These are phyloP conservation scores for Hippocampus abdominalis DNA, from an alignment of 2,113 vertebrate genomes.

Conservation along the genomic window DNA sequence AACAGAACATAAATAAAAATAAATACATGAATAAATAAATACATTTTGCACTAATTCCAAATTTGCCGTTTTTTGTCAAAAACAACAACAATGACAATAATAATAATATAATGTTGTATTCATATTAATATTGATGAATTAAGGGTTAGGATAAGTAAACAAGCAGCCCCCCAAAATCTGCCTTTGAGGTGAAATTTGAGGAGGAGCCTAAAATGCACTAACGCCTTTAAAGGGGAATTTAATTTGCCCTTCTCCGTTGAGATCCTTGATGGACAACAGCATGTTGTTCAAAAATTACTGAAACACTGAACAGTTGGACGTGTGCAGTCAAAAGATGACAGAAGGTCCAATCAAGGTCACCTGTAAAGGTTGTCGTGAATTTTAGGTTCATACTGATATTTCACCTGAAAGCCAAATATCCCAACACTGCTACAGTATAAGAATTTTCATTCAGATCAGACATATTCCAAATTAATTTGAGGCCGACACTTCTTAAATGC, in stretches of 20 bases:
- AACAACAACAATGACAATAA: no score
- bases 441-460: neutral
- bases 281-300: no score
- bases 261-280: neutral
- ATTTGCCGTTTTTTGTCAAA: no score
- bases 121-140: no score
- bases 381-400: neutral
- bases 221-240: no score
- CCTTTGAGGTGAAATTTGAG: no score
- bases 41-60: no score
- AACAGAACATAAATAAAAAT: neutral
- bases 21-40: neutral
- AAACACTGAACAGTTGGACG: no score
- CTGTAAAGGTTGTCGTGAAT: neutral
- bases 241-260: neutral
- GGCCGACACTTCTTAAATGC: neutral
- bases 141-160: no score
- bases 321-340: neutral
- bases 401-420: neutral
- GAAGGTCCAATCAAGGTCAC: neutral
- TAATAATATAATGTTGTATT: no score
- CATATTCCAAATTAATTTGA: slow-evolving; percentile 2
- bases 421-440: neutral
- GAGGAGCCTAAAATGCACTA: no score
- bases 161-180: no score